Evolutionary conservation across 2,888 invertebrate species (phyloP).

Genomic region (Tineola bisselliella): DNA sequence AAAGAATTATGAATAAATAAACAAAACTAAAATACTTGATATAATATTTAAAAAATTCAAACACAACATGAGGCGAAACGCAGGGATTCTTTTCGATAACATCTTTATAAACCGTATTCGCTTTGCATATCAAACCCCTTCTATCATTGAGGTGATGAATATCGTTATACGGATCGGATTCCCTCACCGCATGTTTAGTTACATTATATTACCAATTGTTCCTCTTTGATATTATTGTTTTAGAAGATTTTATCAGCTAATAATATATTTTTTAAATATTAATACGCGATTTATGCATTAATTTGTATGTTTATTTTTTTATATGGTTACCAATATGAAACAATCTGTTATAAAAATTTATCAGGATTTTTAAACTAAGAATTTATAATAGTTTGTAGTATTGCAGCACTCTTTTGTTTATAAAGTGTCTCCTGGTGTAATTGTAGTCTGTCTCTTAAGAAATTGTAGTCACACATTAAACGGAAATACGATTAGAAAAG

Average conservation of each 20-base stretch:
- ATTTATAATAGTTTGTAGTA: too few species aligned
- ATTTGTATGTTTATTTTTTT: too few species aligned
- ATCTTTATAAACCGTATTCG: conserved; percentile 15
- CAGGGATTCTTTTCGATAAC: conserved; percentile 11
- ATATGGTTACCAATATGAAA: too few species aligned
- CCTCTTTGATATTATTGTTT: not conserved
- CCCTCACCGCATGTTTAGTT: conserved; percentile 25
- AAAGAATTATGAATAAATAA: not conserved
- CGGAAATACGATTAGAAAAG: conserved; percentile 2
- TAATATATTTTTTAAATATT: too few species aligned
- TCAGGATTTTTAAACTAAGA: too few species aligned
- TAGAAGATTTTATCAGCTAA: not conserved
- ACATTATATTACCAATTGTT: not conserved
- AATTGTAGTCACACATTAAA: not conserved
- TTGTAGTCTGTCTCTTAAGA: not conserved
- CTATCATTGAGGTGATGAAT: conserved; percentile 34
- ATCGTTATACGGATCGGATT: conserved; percentile 47
- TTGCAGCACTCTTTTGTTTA: not conserved
- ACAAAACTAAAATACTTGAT: not conserved
- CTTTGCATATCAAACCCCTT: conserved; percentile 22
- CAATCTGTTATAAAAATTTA: too few species aligned
- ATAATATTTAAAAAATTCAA: not conserved
- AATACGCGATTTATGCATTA: too few species aligned
- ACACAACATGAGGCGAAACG: not conserved
- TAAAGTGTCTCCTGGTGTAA: not conserved